phyloP scores from a whole-genome alignment of 2,113 vertebrate genomes.

The Egretta garzetta region DNA sequence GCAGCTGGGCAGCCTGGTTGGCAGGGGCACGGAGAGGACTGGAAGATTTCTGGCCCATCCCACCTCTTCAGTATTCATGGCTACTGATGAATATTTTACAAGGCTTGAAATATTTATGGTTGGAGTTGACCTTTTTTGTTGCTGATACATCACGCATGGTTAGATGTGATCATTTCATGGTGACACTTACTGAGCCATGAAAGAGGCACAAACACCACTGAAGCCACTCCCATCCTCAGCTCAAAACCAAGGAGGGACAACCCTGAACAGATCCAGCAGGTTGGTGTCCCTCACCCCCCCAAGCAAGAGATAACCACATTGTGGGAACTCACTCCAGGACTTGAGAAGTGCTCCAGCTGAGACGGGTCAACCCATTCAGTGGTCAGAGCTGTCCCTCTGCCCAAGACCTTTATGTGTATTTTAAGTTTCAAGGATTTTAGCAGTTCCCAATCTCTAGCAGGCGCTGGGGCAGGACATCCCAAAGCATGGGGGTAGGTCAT shows the following conservation, averaged over 20 bases:
- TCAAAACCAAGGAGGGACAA: not conserved
- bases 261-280: not conserved
- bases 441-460: not conserved
- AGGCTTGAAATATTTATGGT: conserved; percentile 33
- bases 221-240: not conserved
- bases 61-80: conserved; percentile 5
- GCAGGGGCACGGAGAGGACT: not conserved
- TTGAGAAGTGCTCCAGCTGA: not conserved
- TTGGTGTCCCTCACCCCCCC: too few species aligned
- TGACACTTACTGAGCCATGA: not conserved
- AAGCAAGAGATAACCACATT: accelerated
- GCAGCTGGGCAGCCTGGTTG: not conserved
- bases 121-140: conserved; percentile 28
- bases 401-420: not conserved
- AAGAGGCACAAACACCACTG: not conserved
- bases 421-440: not conserved
- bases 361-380: not conserved
- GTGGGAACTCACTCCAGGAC: not conserved
- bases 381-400: not conserved
- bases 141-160: not conserved
- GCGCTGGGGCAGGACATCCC: not conserved
- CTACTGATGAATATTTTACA: conserved; percentile 31
- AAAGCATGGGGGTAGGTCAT: not conserved
- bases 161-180: not conserved
- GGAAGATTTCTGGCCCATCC: not conserved